Base-by-base conservation (phyloP, 2,113 vertebrate species). In the Leptobrachium ailaonicum region DNA sequence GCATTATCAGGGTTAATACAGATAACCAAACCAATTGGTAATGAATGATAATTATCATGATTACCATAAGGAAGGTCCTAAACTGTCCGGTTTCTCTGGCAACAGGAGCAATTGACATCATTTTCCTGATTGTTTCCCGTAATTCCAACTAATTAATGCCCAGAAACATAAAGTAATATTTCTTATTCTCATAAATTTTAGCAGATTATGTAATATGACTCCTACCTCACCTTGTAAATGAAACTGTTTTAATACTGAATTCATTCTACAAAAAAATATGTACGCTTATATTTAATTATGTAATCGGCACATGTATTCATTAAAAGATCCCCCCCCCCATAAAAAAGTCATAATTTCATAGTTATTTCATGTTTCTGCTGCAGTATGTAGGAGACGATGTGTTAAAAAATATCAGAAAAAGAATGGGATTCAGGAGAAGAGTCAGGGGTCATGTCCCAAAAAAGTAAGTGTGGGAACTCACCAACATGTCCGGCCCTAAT, bases 111-210 rank as follows among this genome's bases (percentile, higher is more conserved):
- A 80, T 73, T 74, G 78, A 80, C 78, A 80, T 80, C 78, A 80
- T 74, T 80, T 80, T 80, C 78, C 78, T 80, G 78, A 80, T 80
- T 80, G 78, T 80, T 80, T 80, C 78, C 78, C 73, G 78, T 80
- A 80, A 80, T 80, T 80, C 69, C 78, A 58, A 62, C 78, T 80
- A 80, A 80, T 80, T 80, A 80, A 80, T 80, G 78, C 78, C 78
- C 78, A 80, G 78, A 80, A 80, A 80, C 78, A 74, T 80, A 74
- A 80, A 80, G 78, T 80, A 64, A 80, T 80, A 80, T 80, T 80
- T 80, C 78, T 80, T 74, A 68, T 67, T 80, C 78, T 74, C 78
- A 74, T 80, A 80, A 80, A 80, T 80, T 74, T 14, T 58, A 62
- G 64, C 44, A 14, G 78, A 80, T 80, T 80, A 80, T 80, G 78